These are phyloP conservation scores for Drosophila mettleri DNA, from an alignment of 2,888 invertebrate species.

Conservation along the genomic window DNA sequence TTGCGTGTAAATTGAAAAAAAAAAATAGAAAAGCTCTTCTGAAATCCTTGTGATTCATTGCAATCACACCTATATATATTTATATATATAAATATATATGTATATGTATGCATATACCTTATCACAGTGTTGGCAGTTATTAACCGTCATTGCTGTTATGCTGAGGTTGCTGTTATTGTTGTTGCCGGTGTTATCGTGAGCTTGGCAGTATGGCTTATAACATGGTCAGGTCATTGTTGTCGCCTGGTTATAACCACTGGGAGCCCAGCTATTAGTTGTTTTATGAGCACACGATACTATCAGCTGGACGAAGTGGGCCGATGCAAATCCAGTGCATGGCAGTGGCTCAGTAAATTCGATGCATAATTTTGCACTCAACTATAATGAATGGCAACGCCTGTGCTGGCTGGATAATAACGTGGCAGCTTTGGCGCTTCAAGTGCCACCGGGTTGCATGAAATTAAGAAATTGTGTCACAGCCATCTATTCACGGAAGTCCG, in stretches of 20 bases:
- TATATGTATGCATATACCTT: conserved; percentile 7
- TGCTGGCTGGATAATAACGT: conserved; percentile 63
- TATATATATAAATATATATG: not conserved
- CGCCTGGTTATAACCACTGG: conserved; percentile 9
- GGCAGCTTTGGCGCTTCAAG: conserved; percentile 47
- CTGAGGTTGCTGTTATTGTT: conserved; percentile 35
- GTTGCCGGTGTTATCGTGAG: conserved; percentile 56
- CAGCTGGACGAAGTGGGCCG: conserved; percentile 51
- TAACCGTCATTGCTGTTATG: conserved; percentile 62
- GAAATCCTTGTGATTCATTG: conserved; percentile 8
- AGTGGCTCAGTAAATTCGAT: conserved; percentile 60
- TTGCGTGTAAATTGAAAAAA: too few species aligned
- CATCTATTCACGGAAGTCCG: conserved; percentile 6
- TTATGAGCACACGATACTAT: conserved; percentile 68
- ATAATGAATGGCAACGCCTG: conserved; percentile 67
- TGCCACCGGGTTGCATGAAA: conserved; percentile 53
- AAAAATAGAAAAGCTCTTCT: not conserved
- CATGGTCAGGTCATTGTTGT: conserved; percentile 45
- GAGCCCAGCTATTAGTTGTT: conserved; percentile 64
- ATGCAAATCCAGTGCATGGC: conserved; percentile 19
- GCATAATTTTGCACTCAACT: conserved; percentile 80
- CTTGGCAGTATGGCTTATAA: conserved; percentile 66
- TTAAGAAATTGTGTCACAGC: conserved; percentile 60
- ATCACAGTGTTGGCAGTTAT: conserved; percentile 64
- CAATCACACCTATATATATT: not conserved